Evolutionary conservation across 2,888 invertebrate species (phyloP).

Genomic region (Agrotis clavis): DNA sequence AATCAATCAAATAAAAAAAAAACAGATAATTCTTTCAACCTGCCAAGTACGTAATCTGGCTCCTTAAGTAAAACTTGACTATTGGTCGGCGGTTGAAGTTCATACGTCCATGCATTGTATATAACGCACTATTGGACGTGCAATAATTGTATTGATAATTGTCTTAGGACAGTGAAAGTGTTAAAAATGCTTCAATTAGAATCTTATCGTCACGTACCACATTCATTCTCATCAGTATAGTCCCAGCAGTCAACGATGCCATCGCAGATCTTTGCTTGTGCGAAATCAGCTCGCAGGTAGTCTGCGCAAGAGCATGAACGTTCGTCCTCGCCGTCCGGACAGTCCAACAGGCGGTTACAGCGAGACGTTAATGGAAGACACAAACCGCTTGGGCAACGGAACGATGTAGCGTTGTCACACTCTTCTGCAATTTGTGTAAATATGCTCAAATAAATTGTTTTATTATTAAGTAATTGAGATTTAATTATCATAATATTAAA

Average conservation of each 20-base stretch:
- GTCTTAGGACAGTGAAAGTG: no score
- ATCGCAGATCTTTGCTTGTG: slow-evolving; percentile 94
- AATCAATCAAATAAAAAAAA: no score
- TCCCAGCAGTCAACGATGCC: slow-evolving; percentile 95
- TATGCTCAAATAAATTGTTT: background rate
- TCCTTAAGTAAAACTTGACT: no score
- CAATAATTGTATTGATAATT: no score
- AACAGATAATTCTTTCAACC: no score
- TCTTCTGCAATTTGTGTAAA: slow-evolving; percentile 74
- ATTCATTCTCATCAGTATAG: slow-evolving; percentile 94
- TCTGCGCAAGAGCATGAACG: slow-evolving; percentile 94
- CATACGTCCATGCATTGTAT: no score
- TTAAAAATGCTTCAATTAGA: no score
- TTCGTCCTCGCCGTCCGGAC: slow-evolving; percentile 93
- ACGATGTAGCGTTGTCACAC: slow-evolving; percentile 88
- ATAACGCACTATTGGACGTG: no score
- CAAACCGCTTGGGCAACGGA: slow-evolving; percentile 92
- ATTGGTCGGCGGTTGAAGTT: no score
- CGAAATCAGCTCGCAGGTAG: slow-evolving; percentile 93
- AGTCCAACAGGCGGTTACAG: slow-evolving; percentile 94
- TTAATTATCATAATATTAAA: no score
- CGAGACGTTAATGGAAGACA: slow-evolving; percentile 93
- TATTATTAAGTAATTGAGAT: background rate
- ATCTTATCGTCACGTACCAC: slow-evolving; percentile 93
- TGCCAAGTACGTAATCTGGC: no score